A percentile compares a stretch with the other conserved stretches of the same genome.
Conservation (phyloP, 2,888 invertebrate species). For the Gibbula magus region DNA sequence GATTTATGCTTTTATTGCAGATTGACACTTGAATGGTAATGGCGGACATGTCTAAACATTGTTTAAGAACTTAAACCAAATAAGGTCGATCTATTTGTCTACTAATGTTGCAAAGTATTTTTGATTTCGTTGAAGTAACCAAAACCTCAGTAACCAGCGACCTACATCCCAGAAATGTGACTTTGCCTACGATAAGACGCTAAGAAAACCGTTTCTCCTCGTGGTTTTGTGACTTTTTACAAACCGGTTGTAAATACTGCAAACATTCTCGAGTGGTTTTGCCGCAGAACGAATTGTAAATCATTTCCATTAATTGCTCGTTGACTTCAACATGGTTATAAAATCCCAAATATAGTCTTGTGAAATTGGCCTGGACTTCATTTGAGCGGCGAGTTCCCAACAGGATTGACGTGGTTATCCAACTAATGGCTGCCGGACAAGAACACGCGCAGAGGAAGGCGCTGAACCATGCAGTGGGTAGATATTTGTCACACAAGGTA, state of each 20-base stretch:
- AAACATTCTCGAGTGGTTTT: slow-evolving; percentile 11
- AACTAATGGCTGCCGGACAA: neutral
- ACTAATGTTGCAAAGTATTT: too few relatives aligned
- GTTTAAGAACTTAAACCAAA: neutral
- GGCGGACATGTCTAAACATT: neutral
- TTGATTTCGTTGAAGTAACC: too few relatives aligned
- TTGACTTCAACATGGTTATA: slow-evolving; percentile 10
- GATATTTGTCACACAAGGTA: too few relatives aligned
- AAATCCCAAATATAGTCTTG: slow-evolving; percentile 1
- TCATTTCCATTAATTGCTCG: slow-evolving; percentile 17
- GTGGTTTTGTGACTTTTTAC: neutral
- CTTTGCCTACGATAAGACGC: too few relatives aligned
- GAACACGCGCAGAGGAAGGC: too few relatives aligned
- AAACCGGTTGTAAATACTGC: neutral
- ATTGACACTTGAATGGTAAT: neutral
- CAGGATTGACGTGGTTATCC: neutral
- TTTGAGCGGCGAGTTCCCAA: neutral
- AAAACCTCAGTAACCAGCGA: too few relatives aligned
- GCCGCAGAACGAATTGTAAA: slow-evolving; percentile 16
- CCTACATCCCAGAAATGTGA: too few relatives aligned
- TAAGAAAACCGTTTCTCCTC: neutral
- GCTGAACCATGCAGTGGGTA: too few relatives aligned
- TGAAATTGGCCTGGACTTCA: neutral
- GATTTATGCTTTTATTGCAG: slow-evolving; percentile 15
- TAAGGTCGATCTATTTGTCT: neutral